These are phyloP conservation scores for Crotalus tigris DNA, from an alignment of 2,113 vertebrate genomes.

Conservation along the genomic window DNA sequence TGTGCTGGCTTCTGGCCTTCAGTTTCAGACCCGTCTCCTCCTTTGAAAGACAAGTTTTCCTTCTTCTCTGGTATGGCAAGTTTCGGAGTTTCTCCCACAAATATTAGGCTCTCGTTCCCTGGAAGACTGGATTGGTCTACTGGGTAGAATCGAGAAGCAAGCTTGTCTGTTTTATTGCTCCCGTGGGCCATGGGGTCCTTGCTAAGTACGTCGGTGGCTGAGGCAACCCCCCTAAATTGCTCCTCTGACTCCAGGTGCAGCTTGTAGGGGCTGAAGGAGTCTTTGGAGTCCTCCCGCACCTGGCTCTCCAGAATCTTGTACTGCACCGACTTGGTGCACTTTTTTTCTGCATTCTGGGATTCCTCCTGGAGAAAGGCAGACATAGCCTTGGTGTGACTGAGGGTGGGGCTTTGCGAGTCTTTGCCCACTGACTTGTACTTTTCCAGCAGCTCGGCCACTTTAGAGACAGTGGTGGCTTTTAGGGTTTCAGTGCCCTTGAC, in stretches of 20 bases:
- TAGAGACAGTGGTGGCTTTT: conserved; percentile 71
- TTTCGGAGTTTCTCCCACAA: conserved; percentile 64
- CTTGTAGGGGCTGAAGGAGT: conserved; percentile 68
- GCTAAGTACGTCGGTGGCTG: conserved; percentile 44
- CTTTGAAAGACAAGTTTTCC: conserved; percentile 54
- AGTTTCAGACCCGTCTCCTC: conserved; percentile 44
- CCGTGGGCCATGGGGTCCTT: conserved; percentile 53
- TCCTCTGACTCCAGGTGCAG: conserved; percentile 65
- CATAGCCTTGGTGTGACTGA: conserved; percentile 68
- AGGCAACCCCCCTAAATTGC: conserved; percentile 54
- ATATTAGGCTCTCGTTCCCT: conserved; percentile 63
- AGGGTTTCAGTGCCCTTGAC: conserved; percentile 70
- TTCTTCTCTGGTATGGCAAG: conserved; percentile 54
- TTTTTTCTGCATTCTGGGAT: conserved; percentile 48
- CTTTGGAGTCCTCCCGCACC: conserved; percentile 71
- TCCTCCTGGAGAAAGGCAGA: conserved; percentile 62
- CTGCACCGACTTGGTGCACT: conserved; percentile 58
- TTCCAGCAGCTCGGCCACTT: conserved; percentile 78
- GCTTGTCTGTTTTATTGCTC: conserved; percentile 56
- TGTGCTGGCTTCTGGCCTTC: conserved; percentile 69
- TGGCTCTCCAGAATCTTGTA: conserved; percentile 75
- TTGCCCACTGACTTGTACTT: conserved; percentile 74
- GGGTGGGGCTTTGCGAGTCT: conserved; percentile 35
- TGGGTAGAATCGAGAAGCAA: conserved; percentile 66
- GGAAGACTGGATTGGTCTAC: conserved; percentile 52